A percentile compares a stretch with the other conserved stretches of the same genome.
These are phyloP conservation scores for Schmidtea mediterranea DNA, from an alignment of 1,140 invertebrate species.

Conservation along the genomic window DNA sequence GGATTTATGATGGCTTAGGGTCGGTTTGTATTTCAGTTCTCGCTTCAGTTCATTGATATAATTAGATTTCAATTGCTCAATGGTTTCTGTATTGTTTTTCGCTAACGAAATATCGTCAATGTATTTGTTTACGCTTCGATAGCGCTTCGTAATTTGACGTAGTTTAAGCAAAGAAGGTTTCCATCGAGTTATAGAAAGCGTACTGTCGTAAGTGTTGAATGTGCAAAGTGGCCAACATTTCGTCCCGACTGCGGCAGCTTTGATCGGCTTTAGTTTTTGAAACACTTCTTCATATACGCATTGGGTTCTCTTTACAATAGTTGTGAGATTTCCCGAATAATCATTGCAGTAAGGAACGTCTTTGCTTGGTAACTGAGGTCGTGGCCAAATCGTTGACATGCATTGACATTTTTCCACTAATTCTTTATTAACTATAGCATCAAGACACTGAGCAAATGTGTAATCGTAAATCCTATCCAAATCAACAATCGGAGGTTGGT, in stretches of 20 bases:
- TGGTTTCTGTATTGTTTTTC: too few species aligned
- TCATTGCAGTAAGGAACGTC: not conserved
- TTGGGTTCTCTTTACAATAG: not conserved
- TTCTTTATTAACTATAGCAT: not conserved
- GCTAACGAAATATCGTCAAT: too few species aligned
- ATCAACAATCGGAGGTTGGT: not conserved
- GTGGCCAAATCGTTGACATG: not conserved
- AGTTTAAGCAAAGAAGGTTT: not conserved
- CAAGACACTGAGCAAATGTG: not conserved
- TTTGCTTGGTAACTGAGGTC: not conserved
- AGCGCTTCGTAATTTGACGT: too few species aligned
- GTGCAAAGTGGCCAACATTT: slow-evolving; percentile 1
- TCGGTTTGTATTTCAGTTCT: too few species aligned
- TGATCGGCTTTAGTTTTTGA: not conserved
- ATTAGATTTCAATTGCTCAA: too few species aligned
- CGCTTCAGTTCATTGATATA: too few species aligned
- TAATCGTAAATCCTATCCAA: not conserved
- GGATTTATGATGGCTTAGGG: too few species aligned
- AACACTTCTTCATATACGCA: not conserved
- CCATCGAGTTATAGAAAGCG: not conserved
- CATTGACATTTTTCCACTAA: not conserved
- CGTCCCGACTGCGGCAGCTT: not conserved
- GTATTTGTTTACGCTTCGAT: too few species aligned
- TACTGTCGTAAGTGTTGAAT: not conserved
- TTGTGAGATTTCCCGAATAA: not conserved